Percentiles rank a stretch among this genome's conserved stretches.
Conservation (phyloP, 2,797 vertebrate species). For the Sebastes ruberrimus region DNA sequence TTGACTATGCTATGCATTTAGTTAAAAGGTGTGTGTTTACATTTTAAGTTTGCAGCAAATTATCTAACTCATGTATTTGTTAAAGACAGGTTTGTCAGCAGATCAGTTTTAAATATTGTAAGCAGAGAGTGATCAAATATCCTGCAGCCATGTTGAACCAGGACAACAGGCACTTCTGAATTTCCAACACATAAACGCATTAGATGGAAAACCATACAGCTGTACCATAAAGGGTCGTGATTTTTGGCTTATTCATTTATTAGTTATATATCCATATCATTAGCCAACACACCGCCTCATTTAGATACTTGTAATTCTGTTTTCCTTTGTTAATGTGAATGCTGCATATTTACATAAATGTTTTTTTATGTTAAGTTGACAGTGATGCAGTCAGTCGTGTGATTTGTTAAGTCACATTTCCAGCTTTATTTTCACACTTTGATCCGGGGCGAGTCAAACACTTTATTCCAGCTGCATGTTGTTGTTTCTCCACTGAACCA, state of each 20-base stretch:
- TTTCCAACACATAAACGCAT: not conserved
- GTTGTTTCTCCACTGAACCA: not conserved
- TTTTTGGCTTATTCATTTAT: too few species aligned
- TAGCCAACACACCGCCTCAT: too few species aligned
- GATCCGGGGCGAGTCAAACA: not conserved
- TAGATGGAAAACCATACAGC: too few species aligned
- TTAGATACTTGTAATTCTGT: too few species aligned
- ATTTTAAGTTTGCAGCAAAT: not conserved
- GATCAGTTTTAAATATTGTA: not conserved
- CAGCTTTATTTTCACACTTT: not conserved
- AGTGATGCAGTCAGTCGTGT: not conserved
- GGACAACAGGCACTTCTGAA: not conserved
- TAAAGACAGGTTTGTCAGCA: not conserved
- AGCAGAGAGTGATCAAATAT: rapidly evolving
- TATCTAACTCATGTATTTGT: not conserved
- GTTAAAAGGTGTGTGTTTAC: not conserved
- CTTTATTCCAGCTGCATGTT: not conserved
- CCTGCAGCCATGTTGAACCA: not conserved
- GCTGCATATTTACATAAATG: not conserved
- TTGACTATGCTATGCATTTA: not conserved
- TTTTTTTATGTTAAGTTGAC: too few species aligned
- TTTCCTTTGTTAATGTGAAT: not conserved
- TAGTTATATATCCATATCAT: too few species aligned
- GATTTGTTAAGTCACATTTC: too few species aligned
- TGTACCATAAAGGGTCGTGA: too few species aligned